Evolutionary conservation across 1,140 invertebrate species (phyloP).

Genomic region (Cataglyphis hispanica): DNA sequence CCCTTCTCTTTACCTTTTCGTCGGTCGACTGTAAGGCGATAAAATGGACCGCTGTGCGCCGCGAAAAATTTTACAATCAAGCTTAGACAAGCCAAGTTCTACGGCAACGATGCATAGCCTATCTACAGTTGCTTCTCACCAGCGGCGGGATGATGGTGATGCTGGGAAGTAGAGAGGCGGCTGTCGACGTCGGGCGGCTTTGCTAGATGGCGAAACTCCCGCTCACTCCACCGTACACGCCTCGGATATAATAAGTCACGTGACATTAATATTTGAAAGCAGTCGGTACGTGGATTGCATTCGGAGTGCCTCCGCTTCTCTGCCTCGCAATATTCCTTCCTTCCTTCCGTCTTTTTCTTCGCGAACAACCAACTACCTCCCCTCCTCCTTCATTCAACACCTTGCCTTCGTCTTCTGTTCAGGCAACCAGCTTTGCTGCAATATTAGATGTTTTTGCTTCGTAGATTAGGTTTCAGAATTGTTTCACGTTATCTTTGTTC

Average conservation of each 20-base stretch:
- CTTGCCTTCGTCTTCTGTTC: slow-evolving; percentile 52
- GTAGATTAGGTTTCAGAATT: slow-evolving; percentile 9
- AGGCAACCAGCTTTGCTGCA: slow-evolving; percentile 21
- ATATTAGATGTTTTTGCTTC: slow-evolving; percentile 14
- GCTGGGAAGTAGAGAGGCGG: slow-evolving; percentile 7
- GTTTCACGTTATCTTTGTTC: not conserved
- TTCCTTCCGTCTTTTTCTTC: slow-evolving; percentile 74
- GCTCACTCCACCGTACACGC: slow-evolving; percentile 83
- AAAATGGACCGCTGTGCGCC: slow-evolving; percentile 81
- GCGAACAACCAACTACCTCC: slow-evolving; percentile 43
- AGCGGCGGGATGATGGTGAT: not conserved
- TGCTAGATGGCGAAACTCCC: slow-evolving; percentile 75
- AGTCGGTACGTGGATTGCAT: slow-evolving; percentile 87
- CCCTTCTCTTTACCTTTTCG: slow-evolving; percentile 8
- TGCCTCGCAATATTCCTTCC: slow-evolving; percentile 79
- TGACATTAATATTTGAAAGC: slow-evolving; percentile 87
- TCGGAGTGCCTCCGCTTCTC: slow-evolving; percentile 79
- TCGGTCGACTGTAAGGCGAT: slow-evolving; percentile 76
- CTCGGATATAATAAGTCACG: slow-evolving; percentile 87
- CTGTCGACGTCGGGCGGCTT: slow-evolving; percentile 31
- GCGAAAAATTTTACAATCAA: slow-evolving; percentile 84
- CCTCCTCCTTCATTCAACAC: slow-evolving; percentile 26
- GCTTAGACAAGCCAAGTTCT: slow-evolving; percentile 78
- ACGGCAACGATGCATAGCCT: slow-evolving; percentile 71
- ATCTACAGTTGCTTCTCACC: slow-evolving; percentile 67